Percentiles rank a stretch among this genome's conserved stretches.
These are phyloP conservation scores for Nephila pilipes DNA, from an alignment of 1,140 invertebrate species.

Conservation along the genomic window DNA sequence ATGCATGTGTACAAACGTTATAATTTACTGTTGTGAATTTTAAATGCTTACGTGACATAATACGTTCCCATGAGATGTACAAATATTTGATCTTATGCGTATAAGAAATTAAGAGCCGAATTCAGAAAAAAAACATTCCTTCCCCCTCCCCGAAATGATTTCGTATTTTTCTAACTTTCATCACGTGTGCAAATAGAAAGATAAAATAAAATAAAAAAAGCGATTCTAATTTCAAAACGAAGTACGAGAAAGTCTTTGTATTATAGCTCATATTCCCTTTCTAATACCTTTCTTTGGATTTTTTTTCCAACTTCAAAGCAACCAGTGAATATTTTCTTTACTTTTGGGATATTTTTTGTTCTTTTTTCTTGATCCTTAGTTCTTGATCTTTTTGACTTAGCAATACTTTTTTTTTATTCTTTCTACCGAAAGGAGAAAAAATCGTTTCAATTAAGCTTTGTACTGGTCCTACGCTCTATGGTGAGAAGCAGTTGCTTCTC, in stretches of 20 bases:
- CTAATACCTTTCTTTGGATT: slow-evolving; percentile 5
- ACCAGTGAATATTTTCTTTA: slow-evolving; percentile 41
- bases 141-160: too few species aligned
- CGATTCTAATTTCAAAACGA: neutral
- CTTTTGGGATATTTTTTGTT: neutral
- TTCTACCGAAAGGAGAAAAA: neutral
- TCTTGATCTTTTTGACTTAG: neutral
- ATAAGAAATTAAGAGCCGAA: too few species aligned
- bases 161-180: neutral
- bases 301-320: neutral
- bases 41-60: too few species aligned
- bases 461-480: neutral
- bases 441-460: slow-evolving; percentile 40
- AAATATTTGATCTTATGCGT: too few species aligned
- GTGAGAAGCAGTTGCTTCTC: neutral
- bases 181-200: neutral
- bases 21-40: too few species aligned
- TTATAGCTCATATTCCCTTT: neutral
- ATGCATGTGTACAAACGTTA: too few species aligned
- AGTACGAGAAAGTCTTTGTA: neutral
- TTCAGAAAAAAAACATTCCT: too few species aligned
- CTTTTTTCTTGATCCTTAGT: neutral
- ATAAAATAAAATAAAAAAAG: neutral
- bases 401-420: neutral
- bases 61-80: too few species aligned